Evolutionary conservation across 2,113 vertebrate genomes (phyloP).

Genomic region (Ageneiosus marmoratus): DNA sequence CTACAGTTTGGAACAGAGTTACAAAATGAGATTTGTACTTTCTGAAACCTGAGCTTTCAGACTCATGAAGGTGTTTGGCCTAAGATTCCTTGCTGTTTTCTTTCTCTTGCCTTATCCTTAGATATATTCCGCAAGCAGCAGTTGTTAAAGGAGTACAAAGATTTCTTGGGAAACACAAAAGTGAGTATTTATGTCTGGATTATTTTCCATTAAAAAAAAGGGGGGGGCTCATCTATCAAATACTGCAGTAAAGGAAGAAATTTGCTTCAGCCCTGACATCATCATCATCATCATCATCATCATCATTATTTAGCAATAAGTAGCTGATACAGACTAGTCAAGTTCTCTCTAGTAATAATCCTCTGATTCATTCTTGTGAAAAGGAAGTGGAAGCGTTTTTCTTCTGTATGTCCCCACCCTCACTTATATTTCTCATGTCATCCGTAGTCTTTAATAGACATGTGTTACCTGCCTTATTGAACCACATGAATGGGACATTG

Average conservation of each 20-base stretch:
- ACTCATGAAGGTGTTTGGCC: background rate
- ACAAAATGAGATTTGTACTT: background rate
- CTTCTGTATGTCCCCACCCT: background rate
- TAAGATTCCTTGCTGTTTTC: background rate
- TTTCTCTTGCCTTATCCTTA: slow-evolving; percentile 53
- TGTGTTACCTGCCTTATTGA: background rate
- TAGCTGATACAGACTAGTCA: background rate
- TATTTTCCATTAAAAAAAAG: background rate
- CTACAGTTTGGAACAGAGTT: background rate
- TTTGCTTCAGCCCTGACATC: background rate
- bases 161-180: slow-evolving; percentile 97
- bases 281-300: background rate
- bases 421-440: background rate
- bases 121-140: slow-evolving; percentile 92
- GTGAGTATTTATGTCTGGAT: slow-evolving; percentile 67
- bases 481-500: background rate
- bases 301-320: background rate
- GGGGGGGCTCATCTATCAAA: background rate
- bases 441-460: background rate
- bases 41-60: background rate
- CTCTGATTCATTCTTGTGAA: background rate
- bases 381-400: background rate
- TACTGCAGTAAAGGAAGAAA: background rate
- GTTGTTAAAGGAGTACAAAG: slow-evolving; percentile 90
- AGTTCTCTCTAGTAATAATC: no score